Evolutionary conservation across 2,113 vertebrate species (phyloP), one percentile per base, ranked within the genome.

Genomic region (Cathartes aura): DNA sequence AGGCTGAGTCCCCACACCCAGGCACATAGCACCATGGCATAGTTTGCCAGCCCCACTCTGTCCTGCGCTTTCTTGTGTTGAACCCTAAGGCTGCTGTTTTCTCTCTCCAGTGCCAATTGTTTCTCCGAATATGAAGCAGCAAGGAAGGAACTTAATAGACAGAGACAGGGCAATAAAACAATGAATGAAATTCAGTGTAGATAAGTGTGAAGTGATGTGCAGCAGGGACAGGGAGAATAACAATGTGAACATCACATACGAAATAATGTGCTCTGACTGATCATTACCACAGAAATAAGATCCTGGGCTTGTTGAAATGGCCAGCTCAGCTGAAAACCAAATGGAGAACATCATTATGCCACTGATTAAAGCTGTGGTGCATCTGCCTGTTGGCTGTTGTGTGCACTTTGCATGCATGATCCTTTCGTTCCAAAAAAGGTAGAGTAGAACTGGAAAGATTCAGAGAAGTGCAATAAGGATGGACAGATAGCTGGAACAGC

Each of bases 11-110:
- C 58, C 29, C 8, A 29, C 20, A 12, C 1, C 14, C 3, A 9
- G 43, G 42, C 0, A 1, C 1, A 0, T 7, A 15, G 59, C 45
- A 16, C n/a, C 1, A 1, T 38, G 56, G 48, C 42, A n/a, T 6
- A 68, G 59, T 34, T 89, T 11, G 11, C 53, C 47, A 78, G 38
- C 26, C 56, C 22, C 8, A 1, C 32, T 73, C 67, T 76, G 63
- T 42, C 48, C 62, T 76, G 40, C 3, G 3, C 34, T 74, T 85
- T 15, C 30, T 66, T 80, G 24, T 1, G 0, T 27, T 75, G 34
- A 84, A n/a, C 29, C n/a, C 66, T 40, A 30, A 43, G 24, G 72
- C 58, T 64, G 36, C 45, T 81, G 21, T 45, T 91, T 84, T 84
- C 40, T 71, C 29, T 60, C 36, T 74, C 19, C 13, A 34, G 36